Evolutionary conservation across 2,797 vertebrate species (phyloP).

Genomic region (Acomys russatus): DNA sequence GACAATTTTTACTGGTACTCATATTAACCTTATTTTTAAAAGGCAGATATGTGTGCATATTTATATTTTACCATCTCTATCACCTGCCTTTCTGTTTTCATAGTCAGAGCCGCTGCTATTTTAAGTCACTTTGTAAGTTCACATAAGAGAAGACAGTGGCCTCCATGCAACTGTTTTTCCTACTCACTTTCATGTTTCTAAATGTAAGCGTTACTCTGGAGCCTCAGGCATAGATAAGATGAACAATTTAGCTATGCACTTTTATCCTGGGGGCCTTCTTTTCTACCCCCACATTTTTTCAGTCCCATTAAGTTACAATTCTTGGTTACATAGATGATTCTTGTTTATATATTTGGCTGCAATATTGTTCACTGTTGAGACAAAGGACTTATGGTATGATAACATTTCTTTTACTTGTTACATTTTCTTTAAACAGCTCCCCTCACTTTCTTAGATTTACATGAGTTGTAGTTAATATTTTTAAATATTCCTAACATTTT

Average conservation of each 20-base stretch:
- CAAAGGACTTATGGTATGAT: neutral
- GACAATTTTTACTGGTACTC: neutral
- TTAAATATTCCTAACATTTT: neutral
- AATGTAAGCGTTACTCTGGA: neutral
- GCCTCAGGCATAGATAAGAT: neutral
- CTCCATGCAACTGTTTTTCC: neutral
- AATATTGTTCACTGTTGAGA: neutral
- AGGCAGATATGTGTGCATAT: neutral
- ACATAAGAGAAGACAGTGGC: neutral
- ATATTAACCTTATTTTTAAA: constrained; percentile 14
- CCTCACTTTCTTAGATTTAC: neutral
- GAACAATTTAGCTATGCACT: neutral
- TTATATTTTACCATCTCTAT: neutral
- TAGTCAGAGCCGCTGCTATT: neutral
- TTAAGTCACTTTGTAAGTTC: neutral
- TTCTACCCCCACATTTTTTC: neutral
- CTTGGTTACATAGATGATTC: neutral
- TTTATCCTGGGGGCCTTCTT: neutral
- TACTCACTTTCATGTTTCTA: neutral
- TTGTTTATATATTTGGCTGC: neutral
- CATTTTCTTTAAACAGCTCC: neutral
- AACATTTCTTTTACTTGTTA: neutral
- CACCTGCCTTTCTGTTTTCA: neutral
- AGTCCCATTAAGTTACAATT: neutral
- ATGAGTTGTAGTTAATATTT: constrained; percentile 12